A percentile compares a stretch with the other conserved stretches of the same genome.
phyloP scores from a whole-genome alignment of 2,888 invertebrate genomes.

The Pteria penguin region DNA sequence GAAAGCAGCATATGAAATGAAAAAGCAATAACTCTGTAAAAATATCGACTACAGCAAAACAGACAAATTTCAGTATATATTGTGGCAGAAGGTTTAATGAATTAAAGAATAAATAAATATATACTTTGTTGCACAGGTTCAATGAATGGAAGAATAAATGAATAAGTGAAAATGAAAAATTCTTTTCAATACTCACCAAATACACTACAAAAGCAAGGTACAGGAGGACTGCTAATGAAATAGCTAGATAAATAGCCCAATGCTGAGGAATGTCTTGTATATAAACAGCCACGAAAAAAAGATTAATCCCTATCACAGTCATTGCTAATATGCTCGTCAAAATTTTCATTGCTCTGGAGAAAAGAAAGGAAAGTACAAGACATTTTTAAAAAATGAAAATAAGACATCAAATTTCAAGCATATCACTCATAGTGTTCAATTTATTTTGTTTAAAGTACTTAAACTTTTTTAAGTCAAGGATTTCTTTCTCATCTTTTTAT shows the following conservation, averaged over 20 bases:
- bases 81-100: too few relatives aligned
- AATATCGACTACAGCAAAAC: too few relatives aligned
- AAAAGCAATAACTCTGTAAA: too few relatives aligned
- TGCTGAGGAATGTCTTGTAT: conserved; percentile 78
- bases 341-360: conserved; percentile 85
- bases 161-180: neutral
- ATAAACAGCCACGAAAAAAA: conserved; percentile 87
- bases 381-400: too few relatives aligned
- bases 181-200: conserved; percentile 84
- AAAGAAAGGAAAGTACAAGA: conserved; percentile 32
- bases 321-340: conserved; percentile 85
- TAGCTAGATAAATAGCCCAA: conserved; percentile 80
- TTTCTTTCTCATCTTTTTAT: too few relatives aligned
- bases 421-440: too few relatives aligned
- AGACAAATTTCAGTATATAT: too few relatives aligned
- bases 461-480: too few relatives aligned
- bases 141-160: neutral
- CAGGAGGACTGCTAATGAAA: conserved; percentile 83
- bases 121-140: neutral
- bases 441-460: too few relatives aligned
- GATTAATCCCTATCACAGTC: conserved; percentile 88
- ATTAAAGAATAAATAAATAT: too few relatives aligned
- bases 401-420: too few relatives aligned
- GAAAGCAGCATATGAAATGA: too few relatives aligned
- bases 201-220: conserved; percentile 89